Conservation (phyloP, 2,113 vertebrate genomes). For the Toxostoma redivivum region DNA sequence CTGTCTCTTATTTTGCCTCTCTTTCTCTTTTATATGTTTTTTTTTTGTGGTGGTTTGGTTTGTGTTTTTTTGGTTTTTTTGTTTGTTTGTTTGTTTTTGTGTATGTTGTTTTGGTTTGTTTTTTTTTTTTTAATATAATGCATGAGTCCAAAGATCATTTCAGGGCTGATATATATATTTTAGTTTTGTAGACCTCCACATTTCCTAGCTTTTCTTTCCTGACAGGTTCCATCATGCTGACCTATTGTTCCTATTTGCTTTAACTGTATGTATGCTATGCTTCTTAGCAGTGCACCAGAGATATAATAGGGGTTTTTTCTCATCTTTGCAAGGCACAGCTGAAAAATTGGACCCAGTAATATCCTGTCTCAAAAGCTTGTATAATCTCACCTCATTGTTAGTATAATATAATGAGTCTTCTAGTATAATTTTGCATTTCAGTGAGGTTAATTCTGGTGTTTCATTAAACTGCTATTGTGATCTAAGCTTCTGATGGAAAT, state of each 20-base stretch:
- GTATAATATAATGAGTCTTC: background rate
- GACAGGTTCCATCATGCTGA: background rate
- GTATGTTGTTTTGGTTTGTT: too few relatives aligned
- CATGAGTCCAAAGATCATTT: background rate
- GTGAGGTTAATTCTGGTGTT: conserved; percentile 21
- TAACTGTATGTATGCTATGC: conserved; percentile 11
- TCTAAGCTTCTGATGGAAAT: conserved; percentile 11
- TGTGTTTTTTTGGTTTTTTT: background rate
- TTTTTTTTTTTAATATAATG: background rate
- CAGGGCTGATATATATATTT: background rate
- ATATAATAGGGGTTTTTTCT: background rate
- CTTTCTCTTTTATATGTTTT: background rate
- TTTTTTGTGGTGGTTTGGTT: too few relatives aligned
- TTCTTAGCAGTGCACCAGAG: background rate
- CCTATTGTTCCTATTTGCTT: conserved; percentile 9
- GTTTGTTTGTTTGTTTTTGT: too few relatives aligned
- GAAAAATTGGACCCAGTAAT: background rate
- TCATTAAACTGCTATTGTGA: conserved; percentile 33
- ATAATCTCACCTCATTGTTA: background rate
- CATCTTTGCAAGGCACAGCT: background rate
- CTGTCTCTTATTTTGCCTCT: background rate
- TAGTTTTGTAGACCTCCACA: background rate
- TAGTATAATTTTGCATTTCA: conserved; percentile 31
- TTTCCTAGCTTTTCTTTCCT: background rate
- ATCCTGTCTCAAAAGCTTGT: background rate